Evolutionary conservation across 1,140 invertebrate species (phyloP).

Genomic region (Lepidotrigona ventralis): DNA sequence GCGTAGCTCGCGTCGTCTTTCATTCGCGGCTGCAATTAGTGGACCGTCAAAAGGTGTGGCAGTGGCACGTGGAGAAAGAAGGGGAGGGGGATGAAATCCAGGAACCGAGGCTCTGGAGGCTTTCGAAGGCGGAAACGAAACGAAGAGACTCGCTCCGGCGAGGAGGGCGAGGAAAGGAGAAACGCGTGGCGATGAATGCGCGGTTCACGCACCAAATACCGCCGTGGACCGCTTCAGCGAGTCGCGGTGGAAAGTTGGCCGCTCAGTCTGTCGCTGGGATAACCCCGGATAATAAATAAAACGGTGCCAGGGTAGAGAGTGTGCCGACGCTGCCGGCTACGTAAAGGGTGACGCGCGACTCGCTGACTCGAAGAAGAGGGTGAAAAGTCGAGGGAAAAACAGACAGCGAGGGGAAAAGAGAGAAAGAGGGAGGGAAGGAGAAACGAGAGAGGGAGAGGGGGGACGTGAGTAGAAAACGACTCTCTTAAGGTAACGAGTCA

Average conservation of each 20-base stretch:
- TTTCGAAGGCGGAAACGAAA: not conserved
- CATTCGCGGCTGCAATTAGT: constrained; percentile 50
- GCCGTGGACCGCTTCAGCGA: constrained; percentile 46
- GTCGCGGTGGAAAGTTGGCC: constrained; percentile 54
- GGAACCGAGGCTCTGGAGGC: not conserved
- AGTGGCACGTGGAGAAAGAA: not conserved
- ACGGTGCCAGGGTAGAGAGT: constrained; percentile 47
- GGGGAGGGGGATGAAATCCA: not conserved
- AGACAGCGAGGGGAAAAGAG: constrained; percentile 19
- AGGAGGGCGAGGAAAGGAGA: not conserved
- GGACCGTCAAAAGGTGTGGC: constrained; percentile 43
- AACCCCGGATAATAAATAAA: constrained; percentile 72
- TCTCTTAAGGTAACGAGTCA: constrained; percentile 69
- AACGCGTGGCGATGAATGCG: constrained; percentile 61
- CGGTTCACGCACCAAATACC: constrained; percentile 69
- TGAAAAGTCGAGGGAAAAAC: constrained; percentile 55
- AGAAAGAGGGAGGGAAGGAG: constrained; percentile 2
- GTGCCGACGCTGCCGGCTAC: constrained; percentile 44
- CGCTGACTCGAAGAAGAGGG: constrained; percentile 53
- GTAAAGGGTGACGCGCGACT: constrained; percentile 20
- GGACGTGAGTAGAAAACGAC: constrained; percentile 50
- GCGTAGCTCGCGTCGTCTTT: constrained; percentile 17
- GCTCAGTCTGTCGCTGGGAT: constrained; percentile 48
- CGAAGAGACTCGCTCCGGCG: not conserved
- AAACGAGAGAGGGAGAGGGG: too few relatives aligned